These are phyloP conservation scores for Drosophila eugracilis DNA, from an alignment of 1,140 invertebrate species.

Conservation along the genomic window DNA sequence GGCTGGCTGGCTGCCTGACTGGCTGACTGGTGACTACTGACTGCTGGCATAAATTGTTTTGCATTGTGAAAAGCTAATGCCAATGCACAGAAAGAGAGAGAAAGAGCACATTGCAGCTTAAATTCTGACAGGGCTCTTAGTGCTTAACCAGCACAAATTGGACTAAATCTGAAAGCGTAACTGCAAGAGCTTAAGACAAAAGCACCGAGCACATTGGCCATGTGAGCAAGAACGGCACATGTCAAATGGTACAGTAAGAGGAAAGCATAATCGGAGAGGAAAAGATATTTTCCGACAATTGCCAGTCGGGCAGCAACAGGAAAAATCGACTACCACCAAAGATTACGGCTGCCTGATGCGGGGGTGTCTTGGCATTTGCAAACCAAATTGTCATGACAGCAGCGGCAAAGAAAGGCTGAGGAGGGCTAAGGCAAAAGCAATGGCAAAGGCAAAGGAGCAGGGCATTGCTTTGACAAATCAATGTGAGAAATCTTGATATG, in stretches of 20 bases:
- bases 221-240: conserved; percentile 49
- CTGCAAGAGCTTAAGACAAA: conserved; percentile 51
- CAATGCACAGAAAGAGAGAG: no score
- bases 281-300: conserved; percentile 52
- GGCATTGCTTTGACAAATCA: conserved; percentile 76
- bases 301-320: conserved; percentile 35
- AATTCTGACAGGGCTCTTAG: conserved; percentile 25
- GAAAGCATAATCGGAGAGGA: conserved; percentile 41
- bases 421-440: not conserved
- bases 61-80: conserved; percentile 26
- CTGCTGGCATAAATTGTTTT: conserved; percentile 25
- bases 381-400: conserved; percentile 69
- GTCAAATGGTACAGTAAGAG: conserved; percentile 28
- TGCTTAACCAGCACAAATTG: conserved; percentile 48
- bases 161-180: conserved; percentile 45
- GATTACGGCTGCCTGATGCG: conserved; percentile 40
- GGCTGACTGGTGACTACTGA: not conserved
- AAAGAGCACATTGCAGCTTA: conserved; percentile 42
- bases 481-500: conserved; percentile 79
- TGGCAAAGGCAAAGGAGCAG: not conserved
- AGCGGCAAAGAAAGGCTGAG: conserved; percentile 13
- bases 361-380: conserved; percentile 55
- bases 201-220: conserved; percentile 41
- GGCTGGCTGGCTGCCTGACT: no score
- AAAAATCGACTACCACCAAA: conserved; percentile 47